Percentiles rank a stretch among this genome's conserved stretches.
Evolutionary conservation across 2,888 invertebrate species (phyloP).

Genomic region (Eilema depressum): DNA sequence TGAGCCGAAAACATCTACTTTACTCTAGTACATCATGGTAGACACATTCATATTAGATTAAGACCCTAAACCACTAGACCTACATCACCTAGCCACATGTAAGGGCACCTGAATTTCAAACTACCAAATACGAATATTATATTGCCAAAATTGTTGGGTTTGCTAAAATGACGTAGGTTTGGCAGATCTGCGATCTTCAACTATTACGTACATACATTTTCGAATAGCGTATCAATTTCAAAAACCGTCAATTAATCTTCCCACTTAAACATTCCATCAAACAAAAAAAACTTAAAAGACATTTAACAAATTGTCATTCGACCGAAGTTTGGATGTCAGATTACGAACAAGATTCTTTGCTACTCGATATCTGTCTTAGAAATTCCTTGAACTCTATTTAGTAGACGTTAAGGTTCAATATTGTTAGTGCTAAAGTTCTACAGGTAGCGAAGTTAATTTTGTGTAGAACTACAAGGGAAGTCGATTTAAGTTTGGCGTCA

Average conservation of each 20-base stretch:
- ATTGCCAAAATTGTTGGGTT: no score
- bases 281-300: constrained; percentile 45
- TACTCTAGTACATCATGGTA: no score
- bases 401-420: constrained; percentile 11
- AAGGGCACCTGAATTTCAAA: no score
- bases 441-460: constrained; percentile 32
- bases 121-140: no score
- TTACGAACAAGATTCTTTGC: constrained; percentile 30
- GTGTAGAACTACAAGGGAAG: constrained; percentile 61
- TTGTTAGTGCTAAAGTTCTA: constrained; percentile 15
- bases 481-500: constrained; percentile 64
- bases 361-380: constrained; percentile 13
- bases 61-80: no score
- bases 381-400: constrained; percentile 13
- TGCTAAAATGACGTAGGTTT: no score
- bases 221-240: neutral
- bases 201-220: neutral
- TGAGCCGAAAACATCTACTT: no score
- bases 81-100: no score
- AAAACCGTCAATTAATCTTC: constrained; percentile 41
- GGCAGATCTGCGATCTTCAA: no score
- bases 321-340: constrained; percentile 53
- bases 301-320: constrained; percentile 54
- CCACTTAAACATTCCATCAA: constrained; percentile 42
- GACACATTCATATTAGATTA: no score